A percentile compares a stretch with the other conserved stretches of the same genome.
phyloP scores from a whole-genome alignment of 2,113 vertebrate genomes.

The Acrocephalus arundinaceus region DNA sequence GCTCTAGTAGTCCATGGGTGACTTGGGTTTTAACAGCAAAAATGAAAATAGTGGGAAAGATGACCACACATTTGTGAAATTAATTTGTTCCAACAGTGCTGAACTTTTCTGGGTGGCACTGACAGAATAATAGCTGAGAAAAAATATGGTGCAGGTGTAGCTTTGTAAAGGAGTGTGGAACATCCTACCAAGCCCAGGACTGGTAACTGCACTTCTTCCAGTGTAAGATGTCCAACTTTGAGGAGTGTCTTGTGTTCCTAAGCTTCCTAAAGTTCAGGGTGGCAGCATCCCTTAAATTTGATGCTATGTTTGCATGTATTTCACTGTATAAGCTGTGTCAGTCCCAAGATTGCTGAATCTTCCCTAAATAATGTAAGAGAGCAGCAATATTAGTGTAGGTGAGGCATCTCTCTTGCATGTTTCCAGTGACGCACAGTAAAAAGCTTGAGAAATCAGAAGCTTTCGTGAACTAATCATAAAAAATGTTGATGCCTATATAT shows the following conservation, averaged over 20 bases:
- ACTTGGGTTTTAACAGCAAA: background rate
- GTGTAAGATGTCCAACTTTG: background rate
- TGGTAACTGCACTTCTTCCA: background rate
- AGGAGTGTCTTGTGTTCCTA: background rate
- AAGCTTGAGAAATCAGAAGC: conserved; percentile 53
- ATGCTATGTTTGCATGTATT: background rate
- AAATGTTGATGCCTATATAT: background rate
- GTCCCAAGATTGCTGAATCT: background rate
- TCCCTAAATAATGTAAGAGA: background rate
- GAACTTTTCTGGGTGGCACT: background rate
- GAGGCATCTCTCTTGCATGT: background rate
- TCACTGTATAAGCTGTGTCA: background rate
- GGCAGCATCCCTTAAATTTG: background rate
- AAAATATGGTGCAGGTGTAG: background rate
- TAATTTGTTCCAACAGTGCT: background rate
- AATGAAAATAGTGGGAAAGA: background rate
- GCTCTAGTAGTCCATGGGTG: background rate
- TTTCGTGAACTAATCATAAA: conserved; percentile 63
- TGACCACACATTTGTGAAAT: background rate
- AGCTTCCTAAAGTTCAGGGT: background rate
- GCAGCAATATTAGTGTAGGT: background rate
- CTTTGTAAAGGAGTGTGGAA: background rate
- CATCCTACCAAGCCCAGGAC: background rate
- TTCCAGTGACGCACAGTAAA: conserved; percentile 4
- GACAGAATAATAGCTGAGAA: background rate